Base-by-base conservation (phyloP, 2,797 vertebrate species). In the Pseudopleuronectes americanus region DNA sequence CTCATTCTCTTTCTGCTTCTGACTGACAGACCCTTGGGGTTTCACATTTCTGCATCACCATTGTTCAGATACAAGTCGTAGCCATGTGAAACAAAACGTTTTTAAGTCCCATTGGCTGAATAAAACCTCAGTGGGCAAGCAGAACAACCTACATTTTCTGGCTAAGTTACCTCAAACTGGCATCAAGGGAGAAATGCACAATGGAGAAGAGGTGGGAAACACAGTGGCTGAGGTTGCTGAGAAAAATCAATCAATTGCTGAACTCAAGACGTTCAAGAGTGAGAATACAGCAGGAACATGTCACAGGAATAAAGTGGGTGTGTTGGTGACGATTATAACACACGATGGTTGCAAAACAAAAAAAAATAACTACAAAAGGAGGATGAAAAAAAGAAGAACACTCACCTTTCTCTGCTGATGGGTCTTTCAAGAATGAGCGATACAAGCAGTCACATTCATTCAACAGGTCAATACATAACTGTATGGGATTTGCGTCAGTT, bases 1-100 rank as follows among this genome's bases (percentile, higher is more conserved):
- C 57, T 63, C 24, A 19, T 33, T 67, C 66, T 63, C 60, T 78
- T 48, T 74, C 72, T 76, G 52, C 48, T 12, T 66, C 64, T 85
- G 81, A 90, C 64, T 86, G 85, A 84, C 73, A 82, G 77, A 67
- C 74, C 71, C 71, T 23, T 26, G 2, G 36, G 85, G 78, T 59
- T 63, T 48, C 66, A 67, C 65, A 79, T 57, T 82, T 80, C 63
- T 88, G 71, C 84, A 79, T 87, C 79, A 85, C 63, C 52, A 70
- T 63, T 84, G 76, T 85, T 89, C 79, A 70, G 47, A 76, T 54
- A 69, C 67, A 76, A 61, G 66, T 71, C 71, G 47, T 71, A 74
- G 66, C 52, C 82, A 64, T 53, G 62, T 16, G 64, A 52, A 28
- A 53, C 1, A 1, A 78, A 60, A 54, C 2, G 48, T 69, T 64